Evolutionary conservation across 2,888 invertebrate species (phyloP).

Genomic region (Rhagophthalmus giganteus): DNA sequence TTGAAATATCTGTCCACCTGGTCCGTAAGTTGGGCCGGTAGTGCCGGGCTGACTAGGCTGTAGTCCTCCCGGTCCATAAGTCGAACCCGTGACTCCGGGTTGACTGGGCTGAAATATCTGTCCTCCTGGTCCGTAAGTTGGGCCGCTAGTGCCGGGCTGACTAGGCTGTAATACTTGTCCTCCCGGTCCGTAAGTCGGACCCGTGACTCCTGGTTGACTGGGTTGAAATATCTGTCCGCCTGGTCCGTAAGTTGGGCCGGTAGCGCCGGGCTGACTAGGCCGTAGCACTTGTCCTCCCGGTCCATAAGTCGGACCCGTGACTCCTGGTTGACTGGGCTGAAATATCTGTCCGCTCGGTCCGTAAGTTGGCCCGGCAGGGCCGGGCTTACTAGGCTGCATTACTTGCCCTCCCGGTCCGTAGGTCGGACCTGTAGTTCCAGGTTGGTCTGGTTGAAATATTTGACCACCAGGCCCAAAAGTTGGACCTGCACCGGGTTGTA

Average conservation of each 20-base stretch:
- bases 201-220: neutral
- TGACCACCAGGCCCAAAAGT: constrained; percentile 1
- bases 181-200: constrained; percentile 13
- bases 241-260: neutral
- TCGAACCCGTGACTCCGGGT: neutral
- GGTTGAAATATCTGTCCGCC: neutral
- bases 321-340: constrained; percentile 6
- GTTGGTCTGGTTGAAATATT: neutral
- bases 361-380: constrained; percentile 1
- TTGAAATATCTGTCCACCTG: neutral
- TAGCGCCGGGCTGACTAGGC: constrained; percentile 3
- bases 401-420: constrained; percentile 17
- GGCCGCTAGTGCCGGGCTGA: neutral
- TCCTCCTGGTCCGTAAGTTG: constrained; percentile 23
- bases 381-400: neutral
- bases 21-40: neutral
- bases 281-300: constrained; percentile 5
- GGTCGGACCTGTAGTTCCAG: constrained; percentile 1
- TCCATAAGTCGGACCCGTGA: too few species aligned
- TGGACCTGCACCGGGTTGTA: constrained; percentile 1
- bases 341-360: constrained; percentile 26
- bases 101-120: constrained; percentile 8
- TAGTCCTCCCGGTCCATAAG: constrained; percentile 26
- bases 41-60: constrained; percentile 4
- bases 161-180: constrained; percentile 6